Percentiles rank a stretch among this genome's conserved stretches.
Conservation (phyloP, 2,113 vertebrate species). For the Brachypteracias leptosomus region DNA sequence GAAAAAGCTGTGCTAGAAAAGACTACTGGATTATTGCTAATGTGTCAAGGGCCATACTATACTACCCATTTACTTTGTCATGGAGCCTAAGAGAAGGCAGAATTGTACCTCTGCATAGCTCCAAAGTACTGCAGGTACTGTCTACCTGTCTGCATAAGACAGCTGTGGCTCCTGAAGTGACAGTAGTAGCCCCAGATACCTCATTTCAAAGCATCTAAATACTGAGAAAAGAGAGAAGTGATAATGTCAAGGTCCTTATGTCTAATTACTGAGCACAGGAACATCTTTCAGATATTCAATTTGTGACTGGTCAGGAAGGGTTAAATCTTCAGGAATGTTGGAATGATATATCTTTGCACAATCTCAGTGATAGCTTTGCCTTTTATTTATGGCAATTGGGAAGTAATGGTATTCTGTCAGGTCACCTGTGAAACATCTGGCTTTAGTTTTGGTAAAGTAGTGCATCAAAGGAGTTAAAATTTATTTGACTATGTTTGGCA, state of each 20-base stretch:
- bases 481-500: slow-evolving; percentile 38
- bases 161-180: not conserved
- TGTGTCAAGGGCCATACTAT: not conserved
- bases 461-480: slow-evolving; percentile 50
- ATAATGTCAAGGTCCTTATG: not conserved
- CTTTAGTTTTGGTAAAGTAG: slow-evolving; percentile 29
- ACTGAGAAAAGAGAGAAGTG: not conserved
- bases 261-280: not conserved
- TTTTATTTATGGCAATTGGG: slow-evolving; percentile 60
- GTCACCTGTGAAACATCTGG: slow-evolving; percentile 75
- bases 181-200: not conserved
- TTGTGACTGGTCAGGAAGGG: slow-evolving; percentile 18
- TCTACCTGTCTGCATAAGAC: not conserved
- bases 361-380: slow-evolving; percentile 9
- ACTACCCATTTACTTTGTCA: not conserved
- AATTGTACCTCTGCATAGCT: not conserved
- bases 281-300: not conserved
- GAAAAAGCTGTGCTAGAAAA: not conserved
- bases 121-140: not conserved
- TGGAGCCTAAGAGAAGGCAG: not conserved
- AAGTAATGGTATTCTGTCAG: slow-evolving; percentile 50
- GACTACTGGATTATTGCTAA: not conserved
- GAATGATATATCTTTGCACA: not conserved
- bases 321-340: slow-evolving; percentile 67
- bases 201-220: not conserved